phyloP scores from a whole-genome alignment of 2,113 vertebrate species.

The Mirza zaza region DNA sequence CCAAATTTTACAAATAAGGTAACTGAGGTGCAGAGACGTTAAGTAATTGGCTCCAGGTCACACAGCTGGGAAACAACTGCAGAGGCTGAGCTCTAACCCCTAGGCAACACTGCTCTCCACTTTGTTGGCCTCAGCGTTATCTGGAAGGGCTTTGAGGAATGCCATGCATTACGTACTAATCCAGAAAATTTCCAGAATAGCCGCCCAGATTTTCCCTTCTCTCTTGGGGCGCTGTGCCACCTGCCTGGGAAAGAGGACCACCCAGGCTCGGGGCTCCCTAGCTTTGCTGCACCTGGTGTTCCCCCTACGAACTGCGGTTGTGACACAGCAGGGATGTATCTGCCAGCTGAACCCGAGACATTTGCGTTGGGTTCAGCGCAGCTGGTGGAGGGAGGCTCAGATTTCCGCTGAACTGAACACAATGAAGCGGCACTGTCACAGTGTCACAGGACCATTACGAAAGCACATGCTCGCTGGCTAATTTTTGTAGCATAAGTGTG shows the following conservation, averaged over 20 bases:
- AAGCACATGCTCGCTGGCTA: constrained; percentile 52
- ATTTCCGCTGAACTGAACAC: constrained; percentile 54
- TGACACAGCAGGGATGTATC: background rate
- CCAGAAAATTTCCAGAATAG: background rate
- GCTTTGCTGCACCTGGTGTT: background rate
- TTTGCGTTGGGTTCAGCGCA: background rate
- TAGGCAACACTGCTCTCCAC: rapidly evolving
- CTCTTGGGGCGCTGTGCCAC: background rate
- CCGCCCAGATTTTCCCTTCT: background rate
- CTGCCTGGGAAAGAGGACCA: background rate
- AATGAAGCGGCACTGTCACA: background rate
- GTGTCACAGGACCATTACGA: background rate
- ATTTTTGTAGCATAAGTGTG: constrained; percentile 75
- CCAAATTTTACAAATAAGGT: background rate
- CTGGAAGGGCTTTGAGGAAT: background rate
- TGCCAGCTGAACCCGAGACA: constrained; percentile 49
- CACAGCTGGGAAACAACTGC: background rate
- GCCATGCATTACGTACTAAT: background rate
- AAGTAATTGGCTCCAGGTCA: background rate
- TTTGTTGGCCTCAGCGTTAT: background rate
- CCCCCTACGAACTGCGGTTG: background rate
- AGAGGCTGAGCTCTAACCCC: background rate
- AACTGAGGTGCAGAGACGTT: background rate
- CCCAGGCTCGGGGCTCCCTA: background rate
- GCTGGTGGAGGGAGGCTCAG: constrained; percentile 61